phyloP scores from a whole-genome alignment of 2,113 vertebrate species.

The Tachycineta bicolor region DNA sequence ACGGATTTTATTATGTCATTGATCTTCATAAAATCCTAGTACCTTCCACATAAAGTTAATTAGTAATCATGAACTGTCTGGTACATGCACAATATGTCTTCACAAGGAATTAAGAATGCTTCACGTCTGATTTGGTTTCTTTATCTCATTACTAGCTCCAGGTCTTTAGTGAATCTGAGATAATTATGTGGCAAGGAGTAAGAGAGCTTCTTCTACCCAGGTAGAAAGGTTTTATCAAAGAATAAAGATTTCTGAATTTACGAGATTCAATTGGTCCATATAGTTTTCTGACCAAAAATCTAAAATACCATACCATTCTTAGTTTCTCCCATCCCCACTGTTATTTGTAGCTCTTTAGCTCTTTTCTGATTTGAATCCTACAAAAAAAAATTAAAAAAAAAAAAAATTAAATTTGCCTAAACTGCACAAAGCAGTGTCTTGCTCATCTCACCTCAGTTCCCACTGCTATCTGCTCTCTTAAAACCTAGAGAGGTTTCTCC shows the following conservation, averaged over 20 bases:
- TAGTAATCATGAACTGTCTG: background rate
- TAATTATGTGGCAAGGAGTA: background rate
- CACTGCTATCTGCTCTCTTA: background rate
- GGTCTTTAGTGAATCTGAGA: background rate
- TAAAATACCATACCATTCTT: background rate
- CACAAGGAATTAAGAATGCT: background rate
- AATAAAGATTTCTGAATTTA: background rate
- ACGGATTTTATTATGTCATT: background rate
- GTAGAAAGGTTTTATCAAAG: background rate
- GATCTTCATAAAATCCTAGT: constrained; percentile 34
- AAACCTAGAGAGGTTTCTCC: background rate
- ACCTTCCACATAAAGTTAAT: constrained; percentile 35
- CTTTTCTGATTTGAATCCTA: background rate
- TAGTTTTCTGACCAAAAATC: background rate
- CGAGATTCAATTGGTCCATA: background rate
- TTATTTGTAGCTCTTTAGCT: background rate
- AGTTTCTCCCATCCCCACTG: accelerated
- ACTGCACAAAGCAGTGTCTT: background rate
- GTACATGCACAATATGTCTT: background rate
- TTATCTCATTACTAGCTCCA: background rate
- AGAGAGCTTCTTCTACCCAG: background rate
- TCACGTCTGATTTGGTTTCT: background rate
- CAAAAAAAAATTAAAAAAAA: background rate
- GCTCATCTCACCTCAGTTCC: background rate
- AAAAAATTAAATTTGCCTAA: background rate